Conservation (phyloP, 2,113 vertebrate species). For the Oncorhynchus kisutch region DNA sequence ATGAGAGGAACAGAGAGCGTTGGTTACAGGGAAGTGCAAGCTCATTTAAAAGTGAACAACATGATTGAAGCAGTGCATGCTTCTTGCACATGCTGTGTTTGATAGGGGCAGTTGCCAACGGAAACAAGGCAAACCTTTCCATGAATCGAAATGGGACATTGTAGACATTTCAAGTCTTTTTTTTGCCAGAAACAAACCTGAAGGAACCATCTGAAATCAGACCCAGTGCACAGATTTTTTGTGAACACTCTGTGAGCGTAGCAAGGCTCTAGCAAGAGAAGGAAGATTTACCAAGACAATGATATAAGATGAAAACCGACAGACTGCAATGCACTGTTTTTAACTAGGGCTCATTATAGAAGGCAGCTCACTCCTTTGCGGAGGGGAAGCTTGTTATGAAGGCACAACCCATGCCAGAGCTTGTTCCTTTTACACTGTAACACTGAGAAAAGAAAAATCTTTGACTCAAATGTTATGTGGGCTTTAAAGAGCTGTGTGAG, state of each 20-base stretch:
- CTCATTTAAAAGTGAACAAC: conserved; percentile 43
- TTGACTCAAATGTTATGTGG: conserved; percentile 35
- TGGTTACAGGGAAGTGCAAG: conserved; percentile 21
- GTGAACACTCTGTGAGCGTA: conserved; percentile 45
- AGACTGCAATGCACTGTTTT: conserved; percentile 38
- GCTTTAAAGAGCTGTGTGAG: not conserved
- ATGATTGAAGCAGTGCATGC: conserved; percentile 10
- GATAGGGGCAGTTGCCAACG: conserved; percentile 19
- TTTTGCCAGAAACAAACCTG: conserved; percentile 24
- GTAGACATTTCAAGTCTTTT: conserved; percentile 21
- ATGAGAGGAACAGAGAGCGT: conserved; percentile 12
- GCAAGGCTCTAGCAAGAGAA: conserved; percentile 10
- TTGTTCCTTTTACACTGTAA: conserved; percentile 22
- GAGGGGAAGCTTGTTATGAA: conserved; percentile 6
- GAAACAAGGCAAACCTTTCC: conserved; percentile 12
- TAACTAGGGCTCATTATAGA: conserved; percentile 63
- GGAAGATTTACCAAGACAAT: conserved; percentile 22
- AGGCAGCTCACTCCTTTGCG: conserved; percentile 44
- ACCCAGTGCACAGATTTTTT: conserved; percentile 13
- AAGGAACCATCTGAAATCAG: conserved; percentile 18
- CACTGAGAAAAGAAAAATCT: conserved; percentile 27
- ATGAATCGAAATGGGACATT: conserved; percentile 22
- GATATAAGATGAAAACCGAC: conserved; percentile 49
- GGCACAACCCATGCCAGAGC: conserved; percentile 25
- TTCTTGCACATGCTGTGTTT: conserved; percentile 13